Evolutionary conservation across 2,797 vertebrate species (phyloP), one percentile per base, ranked within the genome.

Genomic region (Gadopsis marmoratus): DNA sequence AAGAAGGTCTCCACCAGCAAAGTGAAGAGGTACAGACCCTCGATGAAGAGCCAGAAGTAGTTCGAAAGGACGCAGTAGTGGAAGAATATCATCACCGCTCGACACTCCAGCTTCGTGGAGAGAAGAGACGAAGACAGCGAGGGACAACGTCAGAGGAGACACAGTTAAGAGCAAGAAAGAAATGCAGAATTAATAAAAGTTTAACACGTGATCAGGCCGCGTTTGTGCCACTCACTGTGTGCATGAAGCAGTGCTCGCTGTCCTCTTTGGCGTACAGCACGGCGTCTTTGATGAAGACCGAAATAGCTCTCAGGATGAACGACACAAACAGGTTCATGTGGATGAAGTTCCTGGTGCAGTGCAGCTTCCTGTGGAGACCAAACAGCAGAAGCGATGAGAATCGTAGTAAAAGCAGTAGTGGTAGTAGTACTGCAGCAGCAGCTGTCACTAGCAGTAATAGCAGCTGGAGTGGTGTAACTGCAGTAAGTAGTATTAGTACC

Each of bases 241-340:
- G 97, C 63, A 96, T 86, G 35, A 97, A 97, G 83, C 98, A 99
- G 89, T 98, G 97, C 61, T 96, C 96, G 72, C 94, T 97, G 91
- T 98, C 97, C 81, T 97, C 97, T 53, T 98, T 95, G 0, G 97
- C 95, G 0, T 98, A 99, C 45, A 99, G 92, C 68, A 99, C 95
- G 39, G 97, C 97, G 1, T 99, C 98, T 84, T 99, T 99, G 89
- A 99, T 99, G 93, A 99, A 99, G 62, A 99, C 98, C 0, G 98
- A 98, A 86, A 99, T 97, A 29, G 98, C 98, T 86, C 98, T 95
- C 83, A 99, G 90, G 79, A 99, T 98, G 93, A 99, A 99, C 0
- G 98, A 99, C 84, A 97, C 97, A 37, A 99, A 99, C 7, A 99
- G 96, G 85, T 99, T 99, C 98, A 99, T 99, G 94, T 99, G 98